phyloP scores from a whole-genome alignment of 2,797 vertebrate species.

The Threskiornis aethiopicus region DNA sequence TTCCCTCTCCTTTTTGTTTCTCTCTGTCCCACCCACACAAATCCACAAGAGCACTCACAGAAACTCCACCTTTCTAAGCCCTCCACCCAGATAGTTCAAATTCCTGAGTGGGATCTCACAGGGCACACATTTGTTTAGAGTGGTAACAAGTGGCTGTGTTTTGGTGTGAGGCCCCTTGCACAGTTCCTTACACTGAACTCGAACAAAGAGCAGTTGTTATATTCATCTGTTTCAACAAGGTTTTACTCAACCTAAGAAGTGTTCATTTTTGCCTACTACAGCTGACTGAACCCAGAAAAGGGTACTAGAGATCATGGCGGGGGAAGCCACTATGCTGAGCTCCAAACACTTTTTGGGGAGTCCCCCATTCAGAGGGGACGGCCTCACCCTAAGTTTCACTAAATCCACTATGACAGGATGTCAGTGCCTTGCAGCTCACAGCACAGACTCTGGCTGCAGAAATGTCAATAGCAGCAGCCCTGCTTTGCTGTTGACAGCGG shows the following conservation, averaged over 20 bases:
- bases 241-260: not conserved
- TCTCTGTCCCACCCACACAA: not conserved
- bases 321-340: not conserved
- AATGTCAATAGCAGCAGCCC: not conserved
- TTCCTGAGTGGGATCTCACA: conserved; percentile 22
- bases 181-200: not conserved
- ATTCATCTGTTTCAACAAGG: not conserved
- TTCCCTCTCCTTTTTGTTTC: not conserved
- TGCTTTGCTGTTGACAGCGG: not conserved
- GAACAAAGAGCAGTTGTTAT: not conserved
- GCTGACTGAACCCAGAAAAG: not conserved
- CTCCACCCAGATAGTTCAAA: not conserved
- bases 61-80: not conserved
- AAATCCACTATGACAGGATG: not conserved
- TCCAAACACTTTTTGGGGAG: not conserved
- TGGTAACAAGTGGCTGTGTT: not conserved
- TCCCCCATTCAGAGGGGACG: not conserved
- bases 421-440: not conserved
- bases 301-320: rapidly evolving
- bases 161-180: not conserved
- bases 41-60: not conserved
- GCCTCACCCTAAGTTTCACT: not conserved
- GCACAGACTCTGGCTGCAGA: not conserved
- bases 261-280: not conserved
- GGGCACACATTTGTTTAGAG: not conserved